Evolutionary conservation across 37 sponge, comb jelly and placozoan genomes (phyloP).

Genomic region (Mnemiopsis leidyi): DNA sequence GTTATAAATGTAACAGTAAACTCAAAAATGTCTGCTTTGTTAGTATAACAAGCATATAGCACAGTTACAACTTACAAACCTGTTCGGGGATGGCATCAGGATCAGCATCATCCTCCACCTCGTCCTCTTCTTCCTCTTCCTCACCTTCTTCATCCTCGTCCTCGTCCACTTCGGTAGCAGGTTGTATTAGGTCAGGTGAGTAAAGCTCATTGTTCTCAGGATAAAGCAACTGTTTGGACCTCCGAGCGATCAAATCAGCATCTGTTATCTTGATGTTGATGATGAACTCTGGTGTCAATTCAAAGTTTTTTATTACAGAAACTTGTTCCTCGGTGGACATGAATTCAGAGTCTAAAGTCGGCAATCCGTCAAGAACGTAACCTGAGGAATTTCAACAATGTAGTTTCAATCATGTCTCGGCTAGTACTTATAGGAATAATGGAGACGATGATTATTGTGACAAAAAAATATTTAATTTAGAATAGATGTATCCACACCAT

Average conservation of each 20-base stretch:
- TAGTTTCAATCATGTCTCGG: no score
- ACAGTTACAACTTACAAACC: no score
- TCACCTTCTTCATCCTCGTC: constrained; percentile 35
- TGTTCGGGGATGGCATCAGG: constrained; percentile 67
- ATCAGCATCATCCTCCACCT: constrained; percentile 69
- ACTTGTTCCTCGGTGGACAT: constrained; percentile 79
- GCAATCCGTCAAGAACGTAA: constrained; percentile 92
- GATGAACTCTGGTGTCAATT: constrained; percentile 83
- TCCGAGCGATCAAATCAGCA: constrained; percentile 38
- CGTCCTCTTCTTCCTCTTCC: constrained; percentile 66
- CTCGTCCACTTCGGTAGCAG: constrained; percentile 14
- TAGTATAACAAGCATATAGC: no score
- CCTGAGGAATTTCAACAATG: constrained; percentile 67
- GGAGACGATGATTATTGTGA: background rate
- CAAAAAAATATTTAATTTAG: background rate
- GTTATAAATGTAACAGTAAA: no score
- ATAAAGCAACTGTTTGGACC: constrained; percentile 47
- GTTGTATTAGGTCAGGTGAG: constrained; percentile 26
- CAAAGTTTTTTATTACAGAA: constrained; percentile 66
- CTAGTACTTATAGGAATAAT: no score
- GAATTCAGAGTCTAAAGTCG: constrained; percentile 71
- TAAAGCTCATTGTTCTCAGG: constrained; percentile 16
- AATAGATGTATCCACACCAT: constrained; percentile 72
- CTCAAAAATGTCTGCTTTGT: no score
- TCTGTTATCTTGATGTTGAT: constrained; percentile 87